Percentiles rank a stretch among this genome's conserved stretches.
phyloP scores from a whole-genome alignment of 2,113 vertebrate genomes.

The Turdus rufiventris region DNA sequence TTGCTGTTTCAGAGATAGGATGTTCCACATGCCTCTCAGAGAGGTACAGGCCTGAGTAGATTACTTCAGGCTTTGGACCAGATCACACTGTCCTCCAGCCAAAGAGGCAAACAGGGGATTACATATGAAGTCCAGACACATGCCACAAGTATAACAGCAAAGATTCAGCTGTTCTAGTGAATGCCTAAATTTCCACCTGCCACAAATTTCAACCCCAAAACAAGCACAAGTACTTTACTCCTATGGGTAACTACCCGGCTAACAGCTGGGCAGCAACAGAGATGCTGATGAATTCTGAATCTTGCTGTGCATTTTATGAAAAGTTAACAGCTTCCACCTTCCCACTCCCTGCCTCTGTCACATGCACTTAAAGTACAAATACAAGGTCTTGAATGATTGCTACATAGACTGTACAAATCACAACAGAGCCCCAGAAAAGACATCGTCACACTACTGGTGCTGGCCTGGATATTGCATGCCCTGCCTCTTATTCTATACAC shows the following conservation, averaged over 20 bases:
- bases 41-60: background rate
- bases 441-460: too few relatives aligned
- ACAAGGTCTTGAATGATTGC: background rate
- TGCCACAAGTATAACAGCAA: background rate
- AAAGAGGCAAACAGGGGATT: background rate
- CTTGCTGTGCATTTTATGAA: background rate
- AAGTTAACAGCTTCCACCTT: background rate
- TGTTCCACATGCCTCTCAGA: background rate
- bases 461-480: background rate
- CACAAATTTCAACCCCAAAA: background rate
- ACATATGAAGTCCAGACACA: background rate
- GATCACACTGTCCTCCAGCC: background rate
- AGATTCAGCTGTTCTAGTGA: background rate
- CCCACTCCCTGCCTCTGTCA: background rate
- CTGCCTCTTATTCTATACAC: background rate
- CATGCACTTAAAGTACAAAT: background rate
- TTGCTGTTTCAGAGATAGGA: background rate
- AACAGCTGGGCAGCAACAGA: background rate
- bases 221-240: background rate
- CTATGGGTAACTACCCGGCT: background rate
- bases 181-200: background rate
- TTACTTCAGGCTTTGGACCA: background rate
- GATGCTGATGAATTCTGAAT: background rate
- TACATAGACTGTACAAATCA: background rate
- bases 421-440: background rate